Evolutionary conservation across 2,797 vertebrate species (phyloP), one percentile per base, ranked within the genome.

Genomic region (Peromyscus aztecus): DNA sequence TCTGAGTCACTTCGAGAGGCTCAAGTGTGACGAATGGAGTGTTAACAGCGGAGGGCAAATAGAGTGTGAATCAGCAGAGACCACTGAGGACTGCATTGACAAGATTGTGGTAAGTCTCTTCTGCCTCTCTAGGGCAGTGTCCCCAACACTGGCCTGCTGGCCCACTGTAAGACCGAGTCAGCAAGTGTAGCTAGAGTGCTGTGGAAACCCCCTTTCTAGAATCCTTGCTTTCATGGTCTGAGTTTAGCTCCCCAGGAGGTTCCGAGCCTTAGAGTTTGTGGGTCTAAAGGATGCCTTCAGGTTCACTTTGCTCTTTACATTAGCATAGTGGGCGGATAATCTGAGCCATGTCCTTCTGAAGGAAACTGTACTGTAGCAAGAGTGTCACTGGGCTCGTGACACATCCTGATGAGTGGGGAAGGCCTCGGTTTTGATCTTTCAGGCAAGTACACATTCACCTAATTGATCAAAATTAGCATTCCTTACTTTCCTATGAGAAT

Each of bases 21-120:
- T 0, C 4, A 99, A 99, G 97, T 99, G 99, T 96, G 99, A 99
- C 13, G 1, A 0, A 0, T 99, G 99, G 99, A 99, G 98, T 0
- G 96, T 98, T 65, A 96, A 91, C 91, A 99, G 98, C 9, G 34
- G 10, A 0, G 98, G 89, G 0, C 69, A 19, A 0, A 97, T 99
- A 55, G 98, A 98, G n/a, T 99, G 99, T 75, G 96, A 97, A 0
- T 96, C 4, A 0, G 99, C 96, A n/a, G 24, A 93, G 0, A 96
- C 97, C 63, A 98, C 99, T 0, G 98, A 99, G 0, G 99, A 99
- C 0, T 99, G 99, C 98, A 97, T 99, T 49, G 95, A 97, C 11
- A 99, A 99, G 98, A 99, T 99, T 93, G 98, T 99, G 99, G 99
- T 99, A 98, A 31, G 94, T 82, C 19, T 17, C n/a, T 77, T 49